Conservation (phyloP, 2,888 invertebrate genomes). For the Tipula helvola region DNA sequence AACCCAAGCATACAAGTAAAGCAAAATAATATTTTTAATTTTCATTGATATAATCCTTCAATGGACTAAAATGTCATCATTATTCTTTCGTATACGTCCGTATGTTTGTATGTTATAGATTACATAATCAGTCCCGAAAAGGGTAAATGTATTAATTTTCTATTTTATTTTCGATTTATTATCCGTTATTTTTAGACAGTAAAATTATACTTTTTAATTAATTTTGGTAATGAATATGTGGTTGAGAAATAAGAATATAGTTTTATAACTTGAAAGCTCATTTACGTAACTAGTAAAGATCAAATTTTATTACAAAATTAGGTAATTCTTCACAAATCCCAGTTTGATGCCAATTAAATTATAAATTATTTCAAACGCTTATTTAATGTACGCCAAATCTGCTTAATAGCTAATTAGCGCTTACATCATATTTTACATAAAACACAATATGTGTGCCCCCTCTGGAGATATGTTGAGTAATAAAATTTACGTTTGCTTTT, state of each 20-base stretch:
- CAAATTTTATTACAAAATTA: too few species aligned
- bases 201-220: neutral
- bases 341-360: neutral
- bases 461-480: neutral
- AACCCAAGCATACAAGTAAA: too few species aligned
- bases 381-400: neutral
- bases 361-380: neutral
- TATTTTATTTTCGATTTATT: too few species aligned
- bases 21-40: too few species aligned
- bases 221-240: neutral
- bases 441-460: neutral
- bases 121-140: too few species aligned
- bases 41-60: too few species aligned
- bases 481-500: neutral
- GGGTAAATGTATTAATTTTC: too few species aligned
- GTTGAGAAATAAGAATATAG: too few species aligned
- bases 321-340: too few species aligned
- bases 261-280: too few species aligned
- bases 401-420: neutral
- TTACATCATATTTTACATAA: neutral
- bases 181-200: neutral
- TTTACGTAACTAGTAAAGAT: too few species aligned
- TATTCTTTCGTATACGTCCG: neutral
- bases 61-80: neutral
- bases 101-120: too few species aligned